A percentile compares a stretch with the other conserved stretches of the same genome.
Conservation (phyloP, 2,113 vertebrate species). For the Embiotoca jacksoni region DNA sequence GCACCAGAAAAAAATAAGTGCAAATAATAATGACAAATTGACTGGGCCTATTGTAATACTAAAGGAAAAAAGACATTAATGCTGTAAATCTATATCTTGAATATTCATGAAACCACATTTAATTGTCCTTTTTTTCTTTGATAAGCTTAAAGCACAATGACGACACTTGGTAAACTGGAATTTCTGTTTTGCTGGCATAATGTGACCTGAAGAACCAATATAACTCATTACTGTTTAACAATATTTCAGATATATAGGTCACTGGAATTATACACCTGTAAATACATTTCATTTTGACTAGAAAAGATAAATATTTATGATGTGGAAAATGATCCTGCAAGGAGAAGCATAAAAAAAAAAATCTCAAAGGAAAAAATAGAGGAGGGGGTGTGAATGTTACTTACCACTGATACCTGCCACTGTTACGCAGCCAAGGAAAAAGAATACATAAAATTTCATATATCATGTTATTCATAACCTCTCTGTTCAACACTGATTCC, state of each 20-base stretch:
- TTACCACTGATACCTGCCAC: conserved; percentile 76
- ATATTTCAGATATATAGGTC: background rate
- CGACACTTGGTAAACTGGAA: background rate
- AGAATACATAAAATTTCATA: conserved; percentile 34
- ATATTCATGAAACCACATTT: too few relatives aligned
- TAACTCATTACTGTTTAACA: conserved; percentile 6
- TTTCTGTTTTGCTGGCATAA: background rate
- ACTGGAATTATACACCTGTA: background rate
- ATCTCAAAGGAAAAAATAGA: background rate
- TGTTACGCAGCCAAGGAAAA: conserved; percentile 64
- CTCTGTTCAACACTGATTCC: conserved; percentile 15
- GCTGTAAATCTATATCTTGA: background rate
- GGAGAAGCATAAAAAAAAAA: background rate
- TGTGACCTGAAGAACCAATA: conserved; percentile 9
- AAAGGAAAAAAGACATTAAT: conserved; percentile 15
- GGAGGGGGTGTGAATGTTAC: conserved; percentile 45
- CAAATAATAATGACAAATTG: too few relatives aligned
- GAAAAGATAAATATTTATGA: background rate
- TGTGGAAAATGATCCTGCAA: background rate
- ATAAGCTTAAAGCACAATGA: too few relatives aligned
- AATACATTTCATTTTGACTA: background rate
- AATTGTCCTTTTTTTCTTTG: too few relatives aligned
- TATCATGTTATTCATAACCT: conserved; percentile 18
- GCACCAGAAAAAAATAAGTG: conserved; percentile 1
- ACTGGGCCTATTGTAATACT: too few relatives aligned